These are phyloP conservation scores for Carassius auratus DNA, from an alignment of 2,113 vertebrate species.

Conservation along the genomic window DNA sequence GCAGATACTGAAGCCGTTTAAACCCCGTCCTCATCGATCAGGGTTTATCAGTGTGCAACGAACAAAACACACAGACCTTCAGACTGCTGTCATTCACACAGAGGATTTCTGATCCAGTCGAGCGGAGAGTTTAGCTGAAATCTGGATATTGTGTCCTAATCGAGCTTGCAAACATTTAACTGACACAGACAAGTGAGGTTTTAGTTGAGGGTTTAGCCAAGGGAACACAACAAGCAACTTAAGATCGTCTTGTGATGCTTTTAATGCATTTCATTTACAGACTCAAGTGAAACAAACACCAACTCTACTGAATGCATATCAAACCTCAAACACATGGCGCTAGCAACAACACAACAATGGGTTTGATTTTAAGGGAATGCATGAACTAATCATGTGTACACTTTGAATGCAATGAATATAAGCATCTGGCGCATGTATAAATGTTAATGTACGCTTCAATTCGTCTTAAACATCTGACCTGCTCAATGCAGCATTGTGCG, in stretches of 20 bases:
- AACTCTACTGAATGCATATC: neutral
- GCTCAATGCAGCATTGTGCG: neutral
- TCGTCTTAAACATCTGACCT: neutral
- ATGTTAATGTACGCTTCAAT: neutral
- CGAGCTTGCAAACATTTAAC: neutral
- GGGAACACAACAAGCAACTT: neutral
- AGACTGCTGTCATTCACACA: conserved; percentile 13
- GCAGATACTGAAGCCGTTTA: neutral
- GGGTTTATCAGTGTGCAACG: conserved; percentile 39
- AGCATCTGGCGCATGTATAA: neutral
- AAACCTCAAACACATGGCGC: neutral
- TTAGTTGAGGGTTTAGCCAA: neutral
- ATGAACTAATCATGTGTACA: no score
- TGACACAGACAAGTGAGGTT: neutral
- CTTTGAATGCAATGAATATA: no score
- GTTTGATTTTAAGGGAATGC: no score
- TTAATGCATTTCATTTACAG: neutral
- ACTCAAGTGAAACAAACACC: no score
- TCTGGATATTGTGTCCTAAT: neutral
- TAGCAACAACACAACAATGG: neutral
- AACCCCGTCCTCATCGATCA: conserved; percentile 22
- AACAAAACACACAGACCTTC: conserved; percentile 19
- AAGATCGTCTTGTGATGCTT: neutral
- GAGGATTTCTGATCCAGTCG: neutral
- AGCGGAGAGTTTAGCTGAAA: neutral